These are phyloP conservation scores for Philypnodon macrostomus DNA, from an alignment of 2,797 vertebrate genomes.

Conservation along the genomic window DNA sequence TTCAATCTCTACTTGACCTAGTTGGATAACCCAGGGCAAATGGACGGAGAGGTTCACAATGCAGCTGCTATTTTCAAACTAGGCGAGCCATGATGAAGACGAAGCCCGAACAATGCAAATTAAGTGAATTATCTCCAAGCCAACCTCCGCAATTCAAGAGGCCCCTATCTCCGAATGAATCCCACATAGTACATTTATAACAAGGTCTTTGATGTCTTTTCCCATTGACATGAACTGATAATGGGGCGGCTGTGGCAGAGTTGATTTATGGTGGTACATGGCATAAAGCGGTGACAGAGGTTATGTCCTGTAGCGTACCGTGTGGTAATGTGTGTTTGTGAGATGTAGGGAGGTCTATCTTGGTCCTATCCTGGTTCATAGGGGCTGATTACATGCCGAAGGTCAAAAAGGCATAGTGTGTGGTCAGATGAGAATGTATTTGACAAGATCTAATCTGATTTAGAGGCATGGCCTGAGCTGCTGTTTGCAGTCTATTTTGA, in stretches of 20 bases:
- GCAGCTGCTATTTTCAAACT: constrained; percentile 39
- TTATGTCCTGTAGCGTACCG: constrained; percentile 50
- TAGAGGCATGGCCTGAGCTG: no score
- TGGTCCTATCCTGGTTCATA: constrained; percentile 40
- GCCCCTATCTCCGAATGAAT: constrained; percentile 23
- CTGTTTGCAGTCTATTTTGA: no score
- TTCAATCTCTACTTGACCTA: constrained; percentile 55
- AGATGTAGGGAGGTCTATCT: constrained; percentile 12
- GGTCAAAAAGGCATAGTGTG: constrained; percentile 49
- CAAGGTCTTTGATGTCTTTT: constrained; percentile 50
- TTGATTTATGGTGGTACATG: constrained; percentile 30
- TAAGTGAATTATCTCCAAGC: constrained; percentile 61
- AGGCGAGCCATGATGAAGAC: constrained; percentile 34
- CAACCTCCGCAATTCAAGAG: constrained; percentile 19
- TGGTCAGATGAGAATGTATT: constrained; percentile 68
- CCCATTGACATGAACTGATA: constrained; percentile 52
- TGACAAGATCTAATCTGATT: constrained; percentile 64
- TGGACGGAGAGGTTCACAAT: constrained; percentile 37
- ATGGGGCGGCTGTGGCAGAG: constrained; percentile 18
- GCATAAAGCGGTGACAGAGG: constrained; percentile 61
- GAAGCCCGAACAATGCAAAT: constrained; percentile 43
- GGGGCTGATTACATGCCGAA: constrained; percentile 46
- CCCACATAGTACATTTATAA: constrained; percentile 25
- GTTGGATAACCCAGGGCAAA: constrained; percentile 49
- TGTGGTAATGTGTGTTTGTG: constrained; percentile 58